Conservation (phyloP, 1,140 invertebrate genomes). For the Pseudachorutes palmiensis region DNA sequence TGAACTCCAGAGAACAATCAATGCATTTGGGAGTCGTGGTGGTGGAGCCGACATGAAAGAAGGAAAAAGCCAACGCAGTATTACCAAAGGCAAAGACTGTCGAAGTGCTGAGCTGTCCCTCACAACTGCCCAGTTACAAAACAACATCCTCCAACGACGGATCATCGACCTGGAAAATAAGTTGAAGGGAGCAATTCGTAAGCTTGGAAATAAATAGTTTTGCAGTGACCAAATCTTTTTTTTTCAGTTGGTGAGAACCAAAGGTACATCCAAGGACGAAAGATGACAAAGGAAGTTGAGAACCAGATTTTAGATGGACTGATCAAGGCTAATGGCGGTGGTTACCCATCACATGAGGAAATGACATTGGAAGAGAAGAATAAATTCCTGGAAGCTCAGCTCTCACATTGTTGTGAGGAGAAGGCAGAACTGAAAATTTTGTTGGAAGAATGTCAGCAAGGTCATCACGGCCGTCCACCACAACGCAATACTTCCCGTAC, state of each 20-base stretch:
- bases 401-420: constrained; percentile 37
- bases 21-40: too few species aligned
- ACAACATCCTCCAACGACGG: constrained; percentile 29
- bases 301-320: constrained; percentile 9
- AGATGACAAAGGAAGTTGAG: not conserved
- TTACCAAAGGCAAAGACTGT: constrained; percentile 18
- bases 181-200: constrained; percentile 30
- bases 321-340: constrained; percentile 12
- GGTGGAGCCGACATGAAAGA: too few species aligned
- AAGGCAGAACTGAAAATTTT: constrained; percentile 32
- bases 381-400: constrained; percentile 25
- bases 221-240: not conserved
- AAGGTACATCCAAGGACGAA: constrained; percentile 22
- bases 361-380: constrained; percentile 29
- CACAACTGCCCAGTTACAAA: constrained; percentile 30
- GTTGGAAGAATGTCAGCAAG: constrained; percentile 25
- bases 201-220: constrained; percentile 14
- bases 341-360: constrained; percentile 19
- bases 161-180: constrained; percentile 33
- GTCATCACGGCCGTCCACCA: not conserved
- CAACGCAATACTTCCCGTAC: too few species aligned
- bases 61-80: too few species aligned
- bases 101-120: constrained; percentile 21
- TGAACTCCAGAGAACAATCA: constrained; percentile 21
- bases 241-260: constrained; percentile 29